Conservation (phyloP, 2,888 invertebrate species). For the Drosophila helvetica region DNA sequence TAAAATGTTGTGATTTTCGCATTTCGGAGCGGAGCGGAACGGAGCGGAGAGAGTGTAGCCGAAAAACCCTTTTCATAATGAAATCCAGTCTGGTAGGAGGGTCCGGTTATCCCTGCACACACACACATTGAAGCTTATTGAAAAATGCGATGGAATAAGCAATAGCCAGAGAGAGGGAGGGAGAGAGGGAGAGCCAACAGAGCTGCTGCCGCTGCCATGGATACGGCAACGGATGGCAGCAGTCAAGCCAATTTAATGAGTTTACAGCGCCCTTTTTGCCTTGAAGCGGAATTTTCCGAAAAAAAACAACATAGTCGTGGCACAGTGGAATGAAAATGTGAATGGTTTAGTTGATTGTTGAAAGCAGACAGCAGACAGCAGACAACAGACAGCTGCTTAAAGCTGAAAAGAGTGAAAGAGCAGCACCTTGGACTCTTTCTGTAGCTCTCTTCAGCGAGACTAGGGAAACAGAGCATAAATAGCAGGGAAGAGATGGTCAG, state of each 20-base stretch:
- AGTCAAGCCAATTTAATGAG: constrained; percentile 68
- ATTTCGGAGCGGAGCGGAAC: constrained; percentile 33
- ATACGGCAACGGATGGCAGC: constrained; percentile 35
- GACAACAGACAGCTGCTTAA: not conserved
- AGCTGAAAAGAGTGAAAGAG: too few relatives aligned
- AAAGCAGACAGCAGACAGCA: constrained; percentile 2
- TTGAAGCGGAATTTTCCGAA: constrained; percentile 44
- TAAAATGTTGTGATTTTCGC: constrained; percentile 79
- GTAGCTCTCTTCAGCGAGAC: not conserved
- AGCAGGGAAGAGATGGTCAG: too few relatives aligned
- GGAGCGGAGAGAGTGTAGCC: constrained; percentile 4
- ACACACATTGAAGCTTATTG: constrained; percentile 44
- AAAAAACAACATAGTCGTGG: constrained; percentile 24
- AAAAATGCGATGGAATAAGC: constrained; percentile 61
- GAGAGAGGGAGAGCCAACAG: constrained; percentile 23
- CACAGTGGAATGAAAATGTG: constrained; percentile 30
- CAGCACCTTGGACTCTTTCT: not conserved
- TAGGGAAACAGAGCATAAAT: too few relatives aligned
- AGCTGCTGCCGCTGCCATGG: constrained; percentile 4
- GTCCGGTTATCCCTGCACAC: not conserved
- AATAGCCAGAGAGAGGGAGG: constrained; percentile 30
- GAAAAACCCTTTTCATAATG: constrained; percentile 53
- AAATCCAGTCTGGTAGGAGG: constrained; percentile 37
- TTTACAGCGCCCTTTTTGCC: constrained; percentile 57
- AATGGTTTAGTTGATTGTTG: constrained; percentile 13